These are phyloP conservation scores for Echinops telfairi DNA, from an alignment of 2,113 vertebrate genomes.

Conservation along the genomic window DNA sequence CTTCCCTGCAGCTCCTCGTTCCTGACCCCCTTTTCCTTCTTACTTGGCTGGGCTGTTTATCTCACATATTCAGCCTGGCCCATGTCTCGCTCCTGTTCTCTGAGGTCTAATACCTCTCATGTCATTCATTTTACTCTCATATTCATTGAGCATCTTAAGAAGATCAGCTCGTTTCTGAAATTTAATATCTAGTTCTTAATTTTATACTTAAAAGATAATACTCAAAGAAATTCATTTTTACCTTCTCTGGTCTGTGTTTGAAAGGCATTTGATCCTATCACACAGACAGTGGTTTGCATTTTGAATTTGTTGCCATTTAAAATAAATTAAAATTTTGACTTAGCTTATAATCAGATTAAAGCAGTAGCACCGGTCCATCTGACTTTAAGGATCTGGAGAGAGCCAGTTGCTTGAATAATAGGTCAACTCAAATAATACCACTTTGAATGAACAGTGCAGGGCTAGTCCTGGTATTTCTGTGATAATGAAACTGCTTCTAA, in stretches of 20 bases:
- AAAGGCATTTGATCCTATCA: slow-evolving; percentile 74
- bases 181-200: slow-evolving; percentile 76
- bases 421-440: slow-evolving; percentile 48
- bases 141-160: slow-evolving; percentile 68
- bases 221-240: slow-evolving; percentile 55
- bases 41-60: slow-evolving; percentile 42
- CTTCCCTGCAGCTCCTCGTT: background rate
- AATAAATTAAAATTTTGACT: slow-evolving; percentile 80
- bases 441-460: slow-evolving; percentile 1
- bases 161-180: slow-evolving; percentile 59
- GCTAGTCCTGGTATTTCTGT: background rate
- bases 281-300: slow-evolving; percentile 65
- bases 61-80: slow-evolving; percentile 58
- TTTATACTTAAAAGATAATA: slow-evolving; percentile 72
- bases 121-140: slow-evolving; percentile 60
- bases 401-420: slow-evolving; percentile 64
- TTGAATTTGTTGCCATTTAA: slow-evolving; percentile 79
- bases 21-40: background rate
- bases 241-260: slow-evolving; percentile 61
- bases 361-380: slow-evolving; percentile 45
- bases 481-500: slow-evolving; percentile 43
- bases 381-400: slow-evolving; percentile 59
- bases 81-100: background rate
- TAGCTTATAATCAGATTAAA: slow-evolving; percentile 79
- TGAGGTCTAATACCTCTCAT: slow-evolving; percentile 48